Base-by-base conservation (phyloP, 2,797 vertebrate genomes). In the Bufotes viridis region DNA sequence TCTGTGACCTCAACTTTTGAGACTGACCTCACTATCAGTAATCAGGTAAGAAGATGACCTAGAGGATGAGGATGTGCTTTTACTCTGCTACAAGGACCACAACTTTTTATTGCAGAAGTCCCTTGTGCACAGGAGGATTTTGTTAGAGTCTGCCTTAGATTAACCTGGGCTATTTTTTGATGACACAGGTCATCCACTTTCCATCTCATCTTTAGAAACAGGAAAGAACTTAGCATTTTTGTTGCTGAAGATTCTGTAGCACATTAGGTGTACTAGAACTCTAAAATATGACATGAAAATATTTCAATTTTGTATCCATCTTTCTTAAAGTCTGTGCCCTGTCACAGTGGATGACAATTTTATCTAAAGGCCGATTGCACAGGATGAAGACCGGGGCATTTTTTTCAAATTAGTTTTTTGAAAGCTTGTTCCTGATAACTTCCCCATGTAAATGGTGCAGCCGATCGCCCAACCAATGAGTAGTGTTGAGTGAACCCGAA, bases 41-140 rank as follows among this genome's bases (percentile, higher is more conserved):
- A 76, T 76, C 51, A 20, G 49, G 8, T 53, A 76, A 76, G 22
- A 76, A 53, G 51, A 76, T 76, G 49, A 76, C 51, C 74, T 76
- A 24, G 22, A 76, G 12, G 13, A 53, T 55, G 49, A 6, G 74
- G 49, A 76, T 76, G 49, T 49, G 55, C 29, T n/a, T 76, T 53
- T 7, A 76, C 13, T 55, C 49, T 55, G 49, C 74, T 76, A n/a
- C 74, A 24, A n/a, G 22, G 49, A 7, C 74, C 22, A 55, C 74
- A 24, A n/a, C 29, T 24, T 53, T 55, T 53, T 24, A 76, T 76
- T 76, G 22, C 49, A 53, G 74, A 76, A 53, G 49, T 76, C 74
- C 74, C 74, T 76, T 76, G 74, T 76, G 51, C 12, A n/a, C 24
- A 22, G n/a, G 51, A 76, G 51, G 49, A 76, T 76, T 76, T 76